phyloP scores from a whole-genome alignment of 2,888 invertebrate species.

The Branchinecta sandiegonensis region DNA sequence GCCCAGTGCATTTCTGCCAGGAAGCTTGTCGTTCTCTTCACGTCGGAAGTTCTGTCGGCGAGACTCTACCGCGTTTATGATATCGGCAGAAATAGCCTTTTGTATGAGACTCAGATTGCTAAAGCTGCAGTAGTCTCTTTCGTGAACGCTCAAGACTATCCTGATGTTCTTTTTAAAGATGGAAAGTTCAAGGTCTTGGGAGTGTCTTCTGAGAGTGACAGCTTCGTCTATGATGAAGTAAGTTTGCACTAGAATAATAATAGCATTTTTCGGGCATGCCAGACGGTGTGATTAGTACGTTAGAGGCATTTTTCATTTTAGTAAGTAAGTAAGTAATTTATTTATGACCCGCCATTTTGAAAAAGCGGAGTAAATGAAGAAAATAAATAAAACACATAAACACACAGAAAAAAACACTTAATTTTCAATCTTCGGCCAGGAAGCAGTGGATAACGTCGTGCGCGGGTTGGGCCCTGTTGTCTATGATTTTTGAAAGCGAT shows the following conservation, averaged over 20 bases:
- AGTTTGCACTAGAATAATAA: background rate
- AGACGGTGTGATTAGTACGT: too few relatives aligned
- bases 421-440: too few relatives aligned
- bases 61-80: conserved; percentile 4
- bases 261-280: too few relatives aligned
- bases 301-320: too few relatives aligned
- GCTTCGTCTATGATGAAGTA: background rate
- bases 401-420: too few relatives aligned
- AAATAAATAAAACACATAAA: too few relatives aligned
- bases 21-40: background rate
- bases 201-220: background rate
- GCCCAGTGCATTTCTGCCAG: background rate
- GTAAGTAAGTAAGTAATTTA: too few relatives aligned
- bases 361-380: too few relatives aligned
- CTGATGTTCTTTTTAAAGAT: background rate
- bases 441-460: too few relatives aligned
- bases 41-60: background rate
- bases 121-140: background rate
- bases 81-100: background rate
- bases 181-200: conserved; percentile 2
- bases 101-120: conserved; percentile 13
- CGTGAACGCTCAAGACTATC: background rate
- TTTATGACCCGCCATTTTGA: too few relatives aligned
- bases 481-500: too few relatives aligned
- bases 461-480: too few relatives aligned